These are phyloP conservation scores for Apogon hyalosoma DNA, from an alignment of 2,797 vertebrate genomes.

Conservation along the genomic window DNA sequence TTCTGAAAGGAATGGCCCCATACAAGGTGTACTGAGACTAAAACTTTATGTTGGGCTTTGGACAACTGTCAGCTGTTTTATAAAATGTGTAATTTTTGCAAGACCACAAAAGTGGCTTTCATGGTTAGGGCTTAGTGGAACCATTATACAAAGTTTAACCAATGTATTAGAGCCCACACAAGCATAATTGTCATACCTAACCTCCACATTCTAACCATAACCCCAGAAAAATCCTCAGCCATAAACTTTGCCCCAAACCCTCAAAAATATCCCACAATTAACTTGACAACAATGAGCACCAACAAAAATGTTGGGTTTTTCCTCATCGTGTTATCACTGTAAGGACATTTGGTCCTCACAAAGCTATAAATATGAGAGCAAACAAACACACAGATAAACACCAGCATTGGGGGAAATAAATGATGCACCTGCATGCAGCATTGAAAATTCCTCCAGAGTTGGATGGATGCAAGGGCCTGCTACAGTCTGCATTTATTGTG, in stretches of 20 bases:
- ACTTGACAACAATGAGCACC: constrained; percentile 21
- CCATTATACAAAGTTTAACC: constrained; percentile 23
- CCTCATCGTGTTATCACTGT: constrained; percentile 23
- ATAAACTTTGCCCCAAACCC: constrained; percentile 7
- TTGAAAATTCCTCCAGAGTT: constrained; percentile 69
- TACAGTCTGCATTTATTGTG: constrained; percentile 67
- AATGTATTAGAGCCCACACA: constrained; percentile 7
- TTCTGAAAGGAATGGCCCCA: constrained; percentile 1
- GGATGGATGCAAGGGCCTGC: constrained; percentile 55
- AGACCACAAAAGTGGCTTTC: constrained; percentile 1
- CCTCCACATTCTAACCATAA: constrained; percentile 22
- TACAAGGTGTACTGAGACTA: not conserved
- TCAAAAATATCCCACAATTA: constrained; percentile 42
- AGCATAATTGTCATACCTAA: constrained; percentile 8
- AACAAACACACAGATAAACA: constrained; percentile 43
- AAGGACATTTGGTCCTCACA: constrained; percentile 39
- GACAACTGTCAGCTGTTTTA: constrained; percentile 1
- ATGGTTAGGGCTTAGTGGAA: constrained; percentile 3
- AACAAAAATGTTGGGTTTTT: constrained; percentile 14
- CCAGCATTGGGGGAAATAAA: constrained; percentile 59
- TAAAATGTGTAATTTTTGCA: constrained; percentile 17
- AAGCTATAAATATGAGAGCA: constrained; percentile 26
- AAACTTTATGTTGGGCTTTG: constrained; percentile 19
- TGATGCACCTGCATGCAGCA: constrained; percentile 75
- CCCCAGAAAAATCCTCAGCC: constrained; percentile 6